Conservation (phyloP, 2,113 vertebrate genomes). For the Notothenia coriiceps region DNA sequence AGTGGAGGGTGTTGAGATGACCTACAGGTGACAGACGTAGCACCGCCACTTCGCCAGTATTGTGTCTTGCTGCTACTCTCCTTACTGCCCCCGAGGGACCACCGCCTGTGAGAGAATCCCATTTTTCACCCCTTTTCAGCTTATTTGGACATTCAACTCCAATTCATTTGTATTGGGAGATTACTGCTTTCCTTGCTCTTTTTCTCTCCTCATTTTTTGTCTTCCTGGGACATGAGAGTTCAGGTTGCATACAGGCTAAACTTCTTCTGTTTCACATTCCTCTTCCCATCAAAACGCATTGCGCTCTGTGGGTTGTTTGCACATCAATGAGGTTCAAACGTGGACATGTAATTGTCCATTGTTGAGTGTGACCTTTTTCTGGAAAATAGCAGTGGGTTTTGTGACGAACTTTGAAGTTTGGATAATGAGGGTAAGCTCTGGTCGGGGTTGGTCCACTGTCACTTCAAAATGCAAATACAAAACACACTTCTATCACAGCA, state of each 20-base stretch:
- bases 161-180: slow-evolving; percentile 38
- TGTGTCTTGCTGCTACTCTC: slow-evolving; percentile 51
- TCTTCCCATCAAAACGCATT: slow-evolving; percentile 21
- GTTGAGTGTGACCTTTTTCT: slow-evolving; percentile 20
- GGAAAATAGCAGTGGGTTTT: not conserved
- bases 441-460: slow-evolving; percentile 10
- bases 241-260: slow-evolving; percentile 20
- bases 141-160: slow-evolving; percentile 41
- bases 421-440: slow-evolving; percentile 12
- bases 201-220: slow-evolving; percentile 8
- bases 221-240: slow-evolving; percentile 24
- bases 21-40: slow-evolving; percentile 52
- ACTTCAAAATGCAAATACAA: slow-evolving; percentile 31
- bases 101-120: not conserved
- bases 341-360: not conserved
- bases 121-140: slow-evolving; percentile 32
- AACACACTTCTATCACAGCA: slow-evolving; percentile 23
- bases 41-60: slow-evolving; percentile 40
- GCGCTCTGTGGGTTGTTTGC: slow-evolving; percentile 21
- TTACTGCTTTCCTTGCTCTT: not conserved
- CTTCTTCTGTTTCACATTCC: slow-evolving; percentile 57
- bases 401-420: slow-evolving; percentile 21
- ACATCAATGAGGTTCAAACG: not conserved
- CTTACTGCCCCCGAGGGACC: slow-evolving; percentile 61
- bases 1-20: slow-evolving; percentile 65